Conservation (phyloP, 2,113 vertebrate genomes). For the Motacilla alba region DNA sequence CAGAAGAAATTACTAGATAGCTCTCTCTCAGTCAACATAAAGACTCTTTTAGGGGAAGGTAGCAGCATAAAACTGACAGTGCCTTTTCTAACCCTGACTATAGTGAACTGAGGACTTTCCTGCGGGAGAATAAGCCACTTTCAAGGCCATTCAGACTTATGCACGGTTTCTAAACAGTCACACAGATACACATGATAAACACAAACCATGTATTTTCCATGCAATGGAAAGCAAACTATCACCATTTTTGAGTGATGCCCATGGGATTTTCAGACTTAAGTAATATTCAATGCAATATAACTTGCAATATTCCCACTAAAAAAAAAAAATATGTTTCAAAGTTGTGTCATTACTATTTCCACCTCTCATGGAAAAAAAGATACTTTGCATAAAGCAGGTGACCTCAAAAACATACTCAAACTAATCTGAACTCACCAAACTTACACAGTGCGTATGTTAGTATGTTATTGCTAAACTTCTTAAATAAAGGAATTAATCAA, state of each 20-base stretch:
- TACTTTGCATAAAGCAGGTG: neutral
- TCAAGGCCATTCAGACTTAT: neutral
- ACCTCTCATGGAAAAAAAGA: neutral
- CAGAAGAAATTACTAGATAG: neutral
- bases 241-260: neutral
- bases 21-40: neutral
- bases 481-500: neutral
- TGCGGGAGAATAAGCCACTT: neutral
- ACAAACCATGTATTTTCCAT: neutral
- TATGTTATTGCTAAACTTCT: neutral
- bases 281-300: neutral
- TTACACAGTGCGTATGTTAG: fast-evolving
- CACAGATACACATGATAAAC: neutral
- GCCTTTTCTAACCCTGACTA: neutral
- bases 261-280: neutral
- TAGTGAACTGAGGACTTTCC: neutral
- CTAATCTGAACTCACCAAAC: neutral
- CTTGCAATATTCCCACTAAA: neutral
- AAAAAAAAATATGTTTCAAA: neutral
- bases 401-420: neutral
- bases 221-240: neutral
- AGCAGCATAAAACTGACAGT: neutral
- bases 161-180: neutral
- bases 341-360: neutral
- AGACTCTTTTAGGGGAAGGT: neutral